Percentiles rank a stretch among this genome's conserved stretches.
Conservation (phyloP, 2,113 vertebrate species). For the Nymphicus hollandicus region DNA sequence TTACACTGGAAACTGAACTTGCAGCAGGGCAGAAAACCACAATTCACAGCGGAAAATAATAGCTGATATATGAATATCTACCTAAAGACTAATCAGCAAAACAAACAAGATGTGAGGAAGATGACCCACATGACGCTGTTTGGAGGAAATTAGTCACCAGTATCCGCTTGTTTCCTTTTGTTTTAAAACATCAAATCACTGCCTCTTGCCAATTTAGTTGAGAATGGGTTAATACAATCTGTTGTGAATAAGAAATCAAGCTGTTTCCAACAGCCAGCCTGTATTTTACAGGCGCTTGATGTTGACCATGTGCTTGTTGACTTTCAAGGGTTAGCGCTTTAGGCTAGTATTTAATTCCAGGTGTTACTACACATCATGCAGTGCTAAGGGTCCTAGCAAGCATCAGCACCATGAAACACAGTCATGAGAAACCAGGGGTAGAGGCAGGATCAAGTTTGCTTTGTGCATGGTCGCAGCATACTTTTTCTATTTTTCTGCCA, state of each 20-base stretch:
- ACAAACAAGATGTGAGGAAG: background rate
- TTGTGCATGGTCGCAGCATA: background rate
- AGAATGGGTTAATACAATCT: conserved; percentile 24
- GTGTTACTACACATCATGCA: background rate
- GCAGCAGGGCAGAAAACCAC: conserved; percentile 63
- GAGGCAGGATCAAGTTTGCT: background rate
- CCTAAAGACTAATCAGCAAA: conserved; percentile 26
- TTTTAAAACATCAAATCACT: background rate
- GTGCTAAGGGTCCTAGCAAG: background rate
- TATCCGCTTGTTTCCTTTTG: background rate
- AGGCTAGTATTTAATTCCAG: background rate
- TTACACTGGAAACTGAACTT: conserved; percentile 40
- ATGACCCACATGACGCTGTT: conserved; percentile 6
- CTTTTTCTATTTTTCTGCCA: background rate
- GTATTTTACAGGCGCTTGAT: background rate
- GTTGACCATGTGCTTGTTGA: background rate
- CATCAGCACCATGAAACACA: background rate
- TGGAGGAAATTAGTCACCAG: conserved; percentile 64
- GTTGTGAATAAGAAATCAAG: background rate
- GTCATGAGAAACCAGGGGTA: background rate
- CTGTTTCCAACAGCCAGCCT: background rate
- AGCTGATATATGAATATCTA: conserved; percentile 32
- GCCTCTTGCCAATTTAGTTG: background rate
- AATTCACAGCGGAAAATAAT: conserved; percentile 46
- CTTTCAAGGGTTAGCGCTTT: background rate